Percentiles rank a stretch among this genome's conserved stretches.
These are phyloP conservation scores for Cariama cristata DNA, from an alignment of 2,113 vertebrate species.

Conservation along the genomic window DNA sequence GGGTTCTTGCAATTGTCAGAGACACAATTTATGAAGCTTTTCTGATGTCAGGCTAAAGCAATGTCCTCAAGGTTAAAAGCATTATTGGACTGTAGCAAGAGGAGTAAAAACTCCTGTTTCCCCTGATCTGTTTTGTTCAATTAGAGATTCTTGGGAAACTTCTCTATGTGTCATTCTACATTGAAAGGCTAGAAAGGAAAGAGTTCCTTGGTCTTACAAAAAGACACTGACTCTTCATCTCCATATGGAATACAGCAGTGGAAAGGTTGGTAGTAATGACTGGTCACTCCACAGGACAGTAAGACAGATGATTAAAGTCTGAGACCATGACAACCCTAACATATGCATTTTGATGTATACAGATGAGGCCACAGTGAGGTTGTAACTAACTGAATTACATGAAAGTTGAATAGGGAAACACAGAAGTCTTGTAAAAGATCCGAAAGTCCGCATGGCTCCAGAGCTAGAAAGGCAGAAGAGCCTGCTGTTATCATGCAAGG, in stretches of 20 bases:
- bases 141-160: background rate
- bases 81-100: background rate
- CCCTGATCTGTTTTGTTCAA: background rate
- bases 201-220: background rate
- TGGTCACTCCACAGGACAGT: background rate
- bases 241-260: fast-evolving
- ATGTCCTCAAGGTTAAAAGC: background rate
- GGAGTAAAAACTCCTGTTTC: background rate
- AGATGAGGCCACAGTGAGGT: background rate
- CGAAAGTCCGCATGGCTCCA: background rate
- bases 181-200: background rate
- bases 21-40: background rate
- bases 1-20: background rate
- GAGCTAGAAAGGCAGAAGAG: background rate
- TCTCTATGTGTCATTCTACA: background rate
- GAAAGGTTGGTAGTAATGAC: background rate
- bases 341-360: background rate
- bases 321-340: background rate
- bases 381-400: background rate
- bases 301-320: background rate
- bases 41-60: background rate
- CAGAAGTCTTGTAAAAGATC: background rate
- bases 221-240: background rate
- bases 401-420: background rate
- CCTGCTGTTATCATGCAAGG: background rate